A percentile compares a stretch with the other conserved stretches of the same genome.
Evolutionary conservation across 1,140 invertebrate species (phyloP).

Genomic region (Cyrtorhinus lividipennis): DNA sequence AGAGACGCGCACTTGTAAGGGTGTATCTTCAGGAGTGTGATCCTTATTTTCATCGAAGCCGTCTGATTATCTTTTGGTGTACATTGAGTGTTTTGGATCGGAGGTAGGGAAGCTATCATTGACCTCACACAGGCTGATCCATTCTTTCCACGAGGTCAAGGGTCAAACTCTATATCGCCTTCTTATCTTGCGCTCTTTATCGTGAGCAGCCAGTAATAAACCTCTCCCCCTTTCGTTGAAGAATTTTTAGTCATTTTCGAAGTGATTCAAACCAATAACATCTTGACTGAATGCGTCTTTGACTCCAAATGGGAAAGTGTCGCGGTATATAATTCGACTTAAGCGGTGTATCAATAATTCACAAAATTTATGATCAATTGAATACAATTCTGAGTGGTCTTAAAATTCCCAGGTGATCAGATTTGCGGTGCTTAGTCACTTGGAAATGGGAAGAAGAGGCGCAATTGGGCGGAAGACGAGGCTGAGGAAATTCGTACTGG

Average conservation of each 20-base stretch:
- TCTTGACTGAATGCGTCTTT: not conserved
- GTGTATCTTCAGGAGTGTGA: no score
- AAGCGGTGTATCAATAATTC: no score
- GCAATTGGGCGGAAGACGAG: constrained; percentile 5
- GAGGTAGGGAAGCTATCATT: constrained; percentile 7
- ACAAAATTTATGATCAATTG: no score
- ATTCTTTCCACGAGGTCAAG: constrained; percentile 14
- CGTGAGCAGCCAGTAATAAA: constrained; percentile 8
- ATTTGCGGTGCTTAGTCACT: no score
- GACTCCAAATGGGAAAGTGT: no score
- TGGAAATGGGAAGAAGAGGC: not conserved
- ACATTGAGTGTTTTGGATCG: no score
- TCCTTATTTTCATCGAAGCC: no score
- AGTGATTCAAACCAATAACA: not conserved
- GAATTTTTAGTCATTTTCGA: not conserved
- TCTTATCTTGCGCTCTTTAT: not conserved
- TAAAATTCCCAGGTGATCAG: no score
- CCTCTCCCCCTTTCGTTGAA: constrained; percentile 1
- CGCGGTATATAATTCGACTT: no score
- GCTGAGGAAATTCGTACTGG: constrained; percentile 5
- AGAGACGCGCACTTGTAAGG: no score
- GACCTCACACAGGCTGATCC: constrained; percentile 10
- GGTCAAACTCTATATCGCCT: constrained; percentile 10
- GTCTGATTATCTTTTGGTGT: no score
- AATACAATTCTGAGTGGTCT: no score